These are phyloP conservation scores for Antheraea yamamai DNA, from an alignment of 2,888 invertebrate genomes.

Conservation along the genomic window DNA sequence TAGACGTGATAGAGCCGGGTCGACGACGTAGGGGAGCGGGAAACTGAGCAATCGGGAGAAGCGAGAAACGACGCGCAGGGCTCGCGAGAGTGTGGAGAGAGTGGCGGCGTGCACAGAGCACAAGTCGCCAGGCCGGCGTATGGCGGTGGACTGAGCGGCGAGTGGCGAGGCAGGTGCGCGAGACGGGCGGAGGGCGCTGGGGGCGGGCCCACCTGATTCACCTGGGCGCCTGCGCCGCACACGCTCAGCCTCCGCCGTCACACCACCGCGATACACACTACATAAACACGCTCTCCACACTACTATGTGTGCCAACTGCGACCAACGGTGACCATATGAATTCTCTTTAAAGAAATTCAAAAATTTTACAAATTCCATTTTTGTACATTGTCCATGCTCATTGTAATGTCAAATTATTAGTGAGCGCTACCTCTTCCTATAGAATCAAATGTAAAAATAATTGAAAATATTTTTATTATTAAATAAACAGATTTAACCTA, in stretches of 20 bases:
- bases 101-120: constrained; percentile 79
- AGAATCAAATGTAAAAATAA: not conserved
- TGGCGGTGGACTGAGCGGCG: constrained; percentile 71
- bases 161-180: constrained; percentile 74
- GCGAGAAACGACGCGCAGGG: constrained; percentile 77
- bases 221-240: constrained; percentile 80
- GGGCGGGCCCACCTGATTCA: constrained; percentile 80
- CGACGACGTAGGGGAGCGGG: constrained; percentile 67
- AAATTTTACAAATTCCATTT: not conserved
- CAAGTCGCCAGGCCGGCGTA: constrained; percentile 76
- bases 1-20: constrained; percentile 56
- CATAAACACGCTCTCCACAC: constrained; percentile 35
- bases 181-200: constrained; percentile 69
- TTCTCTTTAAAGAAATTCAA: not conserved
- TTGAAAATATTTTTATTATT: not conserved
- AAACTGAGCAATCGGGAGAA: constrained; percentile 74
- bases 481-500: not conserved
- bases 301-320: constrained; percentile 30
- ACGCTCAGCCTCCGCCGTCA: constrained; percentile 64
- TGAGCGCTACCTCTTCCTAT: not conserved
- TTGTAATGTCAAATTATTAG: not conserved
- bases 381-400: not conserved
- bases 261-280: constrained; percentile 22
- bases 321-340: constrained; percentile 28
- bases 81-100: constrained; percentile 79